phyloP scores from a whole-genome alignment of 2,113 vertebrate genomes.

The Ploceus nigricollis region DNA sequence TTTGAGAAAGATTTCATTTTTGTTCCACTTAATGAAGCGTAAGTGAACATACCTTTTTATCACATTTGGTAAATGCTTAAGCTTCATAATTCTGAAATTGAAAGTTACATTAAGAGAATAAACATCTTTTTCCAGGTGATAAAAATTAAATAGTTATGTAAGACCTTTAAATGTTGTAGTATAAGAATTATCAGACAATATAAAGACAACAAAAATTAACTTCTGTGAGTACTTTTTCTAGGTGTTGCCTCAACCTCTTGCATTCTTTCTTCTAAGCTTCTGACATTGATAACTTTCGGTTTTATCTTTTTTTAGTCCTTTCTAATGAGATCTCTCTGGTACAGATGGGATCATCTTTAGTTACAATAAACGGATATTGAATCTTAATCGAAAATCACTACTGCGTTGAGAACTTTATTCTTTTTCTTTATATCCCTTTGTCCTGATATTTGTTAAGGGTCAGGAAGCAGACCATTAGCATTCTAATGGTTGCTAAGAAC shows the following conservation, averaged over 20 bases:
- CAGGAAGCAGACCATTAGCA: neutral
- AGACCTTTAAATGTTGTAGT: neutral
- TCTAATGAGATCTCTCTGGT: neutral
- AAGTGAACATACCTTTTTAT: slow-evolving; percentile 65
- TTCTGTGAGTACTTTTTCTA: neutral
- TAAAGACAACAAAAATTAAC: neutral
- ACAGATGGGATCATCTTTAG: neutral
- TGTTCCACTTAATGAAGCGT: slow-evolving; percentile 99
- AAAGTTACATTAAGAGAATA: neutral
- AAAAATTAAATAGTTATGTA: neutral
- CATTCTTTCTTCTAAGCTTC: neutral
- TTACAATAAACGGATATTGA: neutral
- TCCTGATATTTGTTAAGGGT: neutral
- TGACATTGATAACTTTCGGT: neutral
- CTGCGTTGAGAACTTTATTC: neutral
- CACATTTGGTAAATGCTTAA: neutral
- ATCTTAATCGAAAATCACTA: neutral
- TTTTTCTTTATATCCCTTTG: neutral
- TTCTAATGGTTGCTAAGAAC: neutral
- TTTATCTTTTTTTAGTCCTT: neutral
- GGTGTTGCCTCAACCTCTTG: neutral
- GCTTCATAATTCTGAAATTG: neutral
- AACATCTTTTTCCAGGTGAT: neutral
- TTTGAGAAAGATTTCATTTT: slow-evolving; percentile 99
- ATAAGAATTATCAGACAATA: neutral